Percentiles rank a stretch among this genome's conserved stretches.
Conservation (phyloP, 2,888 invertebrate genomes). For the Leptarthrus brevirostris region DNA sequence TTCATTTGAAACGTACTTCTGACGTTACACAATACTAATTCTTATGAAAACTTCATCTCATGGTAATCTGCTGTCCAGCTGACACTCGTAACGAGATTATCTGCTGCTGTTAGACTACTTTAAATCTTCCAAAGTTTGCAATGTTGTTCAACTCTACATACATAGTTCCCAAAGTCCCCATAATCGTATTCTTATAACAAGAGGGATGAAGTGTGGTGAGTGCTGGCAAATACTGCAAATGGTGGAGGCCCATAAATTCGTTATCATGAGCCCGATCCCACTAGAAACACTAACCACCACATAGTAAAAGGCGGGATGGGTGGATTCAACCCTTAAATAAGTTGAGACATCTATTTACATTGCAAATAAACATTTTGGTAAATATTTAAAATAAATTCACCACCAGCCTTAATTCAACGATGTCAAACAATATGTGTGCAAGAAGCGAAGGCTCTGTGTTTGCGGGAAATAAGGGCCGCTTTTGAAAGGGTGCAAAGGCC, state of each 20-base stretch:
- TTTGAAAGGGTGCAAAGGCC: background rate
- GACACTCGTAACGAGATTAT: constrained; percentile 10
- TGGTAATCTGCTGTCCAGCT: background rate
- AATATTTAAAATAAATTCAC: constrained; percentile 54
- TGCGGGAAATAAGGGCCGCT: constrained; percentile 15
- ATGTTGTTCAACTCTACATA: background rate
- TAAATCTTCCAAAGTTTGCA: constrained; percentile 12
- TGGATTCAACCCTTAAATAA: constrained; percentile 45
- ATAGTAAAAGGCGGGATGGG: background rate
- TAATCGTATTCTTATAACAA: constrained; percentile 8
- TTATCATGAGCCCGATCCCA: background rate
- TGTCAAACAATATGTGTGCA: constrained; percentile 42
- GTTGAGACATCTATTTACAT: constrained; percentile 53
- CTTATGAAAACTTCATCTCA: background rate
- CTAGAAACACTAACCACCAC: background rate
- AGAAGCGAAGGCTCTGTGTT: constrained; percentile 3
- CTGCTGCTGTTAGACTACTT: background rate
- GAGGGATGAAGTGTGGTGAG: background rate
- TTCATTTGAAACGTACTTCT: no score
- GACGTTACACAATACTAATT: no score
- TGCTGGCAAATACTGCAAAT: background rate
- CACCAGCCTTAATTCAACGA: constrained; percentile 45
- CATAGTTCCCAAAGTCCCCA: constrained; percentile 43
- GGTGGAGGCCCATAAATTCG: constrained; percentile 20
- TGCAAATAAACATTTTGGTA: constrained; percentile 54